Evolutionary conservation across 2,113 vertebrate species (phyloP).

Genomic region (Amphiprion ocellaris): DNA sequence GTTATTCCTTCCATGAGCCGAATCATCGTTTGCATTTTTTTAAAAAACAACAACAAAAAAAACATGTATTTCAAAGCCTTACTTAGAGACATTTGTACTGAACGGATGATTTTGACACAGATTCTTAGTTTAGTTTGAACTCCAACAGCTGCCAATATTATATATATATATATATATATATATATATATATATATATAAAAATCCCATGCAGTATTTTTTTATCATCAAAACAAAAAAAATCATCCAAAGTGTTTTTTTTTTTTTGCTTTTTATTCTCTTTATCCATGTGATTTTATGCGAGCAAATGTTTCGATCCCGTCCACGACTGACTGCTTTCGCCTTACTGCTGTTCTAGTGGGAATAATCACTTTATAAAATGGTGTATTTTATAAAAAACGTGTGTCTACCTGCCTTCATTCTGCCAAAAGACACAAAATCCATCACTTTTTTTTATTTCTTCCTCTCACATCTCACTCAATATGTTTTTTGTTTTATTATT

Average conservation of each 20-base stretch:
- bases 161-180: neutral
- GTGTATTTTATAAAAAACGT: constrained; percentile 41
- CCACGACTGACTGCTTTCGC: constrained; percentile 50
- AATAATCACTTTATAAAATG: constrained; percentile 37
- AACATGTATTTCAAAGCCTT: constrained; percentile 42
- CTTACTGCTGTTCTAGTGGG: constrained; percentile 58
- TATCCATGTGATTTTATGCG: neutral
- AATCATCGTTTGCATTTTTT: constrained; percentile 37
- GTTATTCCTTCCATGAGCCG: constrained; percentile 52
- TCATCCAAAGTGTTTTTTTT: constrained; percentile 61
- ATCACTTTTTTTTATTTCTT: constrained; percentile 3
- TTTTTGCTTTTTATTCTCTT: neutral
- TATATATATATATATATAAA: neutral
- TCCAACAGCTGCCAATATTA: constrained; percentile 66
- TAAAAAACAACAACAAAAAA: neutral
- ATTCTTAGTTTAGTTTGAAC: constrained; percentile 25
- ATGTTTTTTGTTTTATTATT: constrained; percentile 2
- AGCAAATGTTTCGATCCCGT: constrained; percentile 10
- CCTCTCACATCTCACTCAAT: constrained; percentile 20
- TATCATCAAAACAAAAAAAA: constrained; percentile 40
- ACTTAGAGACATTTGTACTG: constrained; percentile 42
- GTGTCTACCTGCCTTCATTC: constrained; percentile 62
- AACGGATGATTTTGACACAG: neutral
- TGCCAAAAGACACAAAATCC: constrained; percentile 57
- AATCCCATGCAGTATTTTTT: constrained; percentile 79